Conservation (phyloP, 1,140 invertebrate species). For the Reticulitermes speratus region DNA sequence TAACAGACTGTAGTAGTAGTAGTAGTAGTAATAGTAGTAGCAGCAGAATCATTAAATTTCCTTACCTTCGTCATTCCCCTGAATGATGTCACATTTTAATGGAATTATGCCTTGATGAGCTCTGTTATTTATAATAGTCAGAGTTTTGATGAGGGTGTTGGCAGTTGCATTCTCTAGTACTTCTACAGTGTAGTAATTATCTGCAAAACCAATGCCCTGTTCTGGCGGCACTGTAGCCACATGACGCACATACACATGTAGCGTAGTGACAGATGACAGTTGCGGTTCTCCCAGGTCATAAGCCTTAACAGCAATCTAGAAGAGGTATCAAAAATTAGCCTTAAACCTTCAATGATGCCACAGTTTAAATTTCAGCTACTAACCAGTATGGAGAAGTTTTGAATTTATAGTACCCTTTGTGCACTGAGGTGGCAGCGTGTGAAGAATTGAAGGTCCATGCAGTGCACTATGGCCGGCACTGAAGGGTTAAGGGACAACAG, state of each 20-base stretch:
- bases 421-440: no score
- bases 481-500: no score
- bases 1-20: neutral
- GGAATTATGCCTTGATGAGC: slow-evolving; percentile 63
- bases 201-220: slow-evolving; percentile 72
- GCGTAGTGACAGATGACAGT: slow-evolving; percentile 72
- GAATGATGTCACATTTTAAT: slow-evolving; percentile 68
- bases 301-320: slow-evolving; percentile 76
- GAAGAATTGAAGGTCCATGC: no score
- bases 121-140: slow-evolving; percentile 72
- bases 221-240: slow-evolving; percentile 65
- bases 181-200: slow-evolving; percentile 77
- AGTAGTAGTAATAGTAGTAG: no score
- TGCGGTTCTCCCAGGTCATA: slow-evolving; percentile 85
- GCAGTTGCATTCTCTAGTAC: slow-evolving; percentile 72
- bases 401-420: no score
- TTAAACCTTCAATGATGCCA: neutral
- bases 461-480: no score
- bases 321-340: slow-evolving; percentile 17
- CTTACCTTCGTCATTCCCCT: slow-evolving; percentile 64
- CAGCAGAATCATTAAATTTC: neutral
- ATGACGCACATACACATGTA: slow-evolving; percentile 81
- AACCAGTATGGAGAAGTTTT: no score
- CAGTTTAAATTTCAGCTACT: no score
- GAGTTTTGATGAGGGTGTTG: slow-evolving; percentile 66